These are phyloP conservation scores for Glossophaga mutica DNA, from an alignment of 2,797 vertebrate genomes.

Conservation along the genomic window DNA sequence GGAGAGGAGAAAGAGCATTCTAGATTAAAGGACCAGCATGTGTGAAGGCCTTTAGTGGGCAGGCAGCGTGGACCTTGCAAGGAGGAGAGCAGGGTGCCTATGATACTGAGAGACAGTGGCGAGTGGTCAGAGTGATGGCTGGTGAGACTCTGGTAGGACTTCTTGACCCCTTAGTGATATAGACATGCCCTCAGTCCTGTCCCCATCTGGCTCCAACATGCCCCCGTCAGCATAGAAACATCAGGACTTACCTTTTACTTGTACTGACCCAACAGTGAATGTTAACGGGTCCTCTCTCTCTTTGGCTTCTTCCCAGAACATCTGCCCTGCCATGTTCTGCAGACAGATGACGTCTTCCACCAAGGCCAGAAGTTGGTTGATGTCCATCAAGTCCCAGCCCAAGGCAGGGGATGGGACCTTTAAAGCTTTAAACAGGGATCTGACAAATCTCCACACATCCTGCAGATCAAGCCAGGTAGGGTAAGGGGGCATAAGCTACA, in stretches of 20 bases:
- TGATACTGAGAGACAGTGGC: background rate
- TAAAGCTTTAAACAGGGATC: slow-evolving; percentile 89
- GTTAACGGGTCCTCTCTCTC: slow-evolving; percentile 82
- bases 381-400: slow-evolving; percentile 83
- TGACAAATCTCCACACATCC: slow-evolving; percentile 92
- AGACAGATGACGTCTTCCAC: slow-evolving; percentile 90
- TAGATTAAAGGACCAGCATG: background rate
- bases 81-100: background rate
- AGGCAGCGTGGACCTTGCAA: background rate
- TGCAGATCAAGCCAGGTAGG: slow-evolving; percentile 61
- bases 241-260: slow-evolving; percentile 83
- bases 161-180: background rate
- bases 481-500: background rate
- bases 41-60: background rate
- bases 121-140: background rate
- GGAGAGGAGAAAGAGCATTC: background rate
- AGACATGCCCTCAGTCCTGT: background rate
- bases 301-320: slow-evolving; percentile 83
- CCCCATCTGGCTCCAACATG: background rate
- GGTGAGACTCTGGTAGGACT: accelerated
- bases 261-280: slow-evolving; percentile 81
- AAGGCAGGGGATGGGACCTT: slow-evolving; percentile 83
- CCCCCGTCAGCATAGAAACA: background rate
- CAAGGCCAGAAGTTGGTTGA: slow-evolving; percentile 90
- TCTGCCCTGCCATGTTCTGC: slow-evolving; percentile 83